Percentiles rank a stretch among this genome's conserved stretches.
phyloP scores from a whole-genome alignment of 2,888 invertebrate genomes.

The Drosophila helvetica region DNA sequence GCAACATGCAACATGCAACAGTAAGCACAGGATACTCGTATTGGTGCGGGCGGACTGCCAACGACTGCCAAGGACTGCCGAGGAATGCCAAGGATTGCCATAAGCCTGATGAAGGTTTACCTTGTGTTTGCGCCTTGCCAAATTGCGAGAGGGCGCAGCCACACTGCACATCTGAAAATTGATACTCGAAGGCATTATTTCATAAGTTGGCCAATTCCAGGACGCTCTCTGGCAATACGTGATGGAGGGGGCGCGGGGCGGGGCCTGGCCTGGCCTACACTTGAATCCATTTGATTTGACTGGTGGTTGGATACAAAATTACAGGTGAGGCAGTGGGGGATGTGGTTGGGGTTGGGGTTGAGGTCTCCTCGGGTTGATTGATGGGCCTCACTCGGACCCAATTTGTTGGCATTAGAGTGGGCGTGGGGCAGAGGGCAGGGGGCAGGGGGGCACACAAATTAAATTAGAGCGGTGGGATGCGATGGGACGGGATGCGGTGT shows the following conservation, averaged over 20 bases:
- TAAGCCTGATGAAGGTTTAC: constrained; percentile 56
- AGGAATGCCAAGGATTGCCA: constrained; percentile 21
- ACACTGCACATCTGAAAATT: constrained; percentile 82
- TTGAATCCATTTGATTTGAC: constrained; percentile 18
- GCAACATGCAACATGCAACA: constrained; percentile 40
- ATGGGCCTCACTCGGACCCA: constrained; percentile 59
- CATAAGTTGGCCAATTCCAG: constrained; percentile 33
- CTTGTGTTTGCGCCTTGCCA: constrained; percentile 81
- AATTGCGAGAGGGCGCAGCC: constrained; percentile 82
- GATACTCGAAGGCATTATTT: constrained; percentile 67
- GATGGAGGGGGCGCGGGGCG: background rate
- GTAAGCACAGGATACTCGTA: constrained; percentile 9
- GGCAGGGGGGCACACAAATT: constrained; percentile 1
- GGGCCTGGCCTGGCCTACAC: background rate
- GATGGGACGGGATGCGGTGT: background rate
- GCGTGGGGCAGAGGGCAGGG: background rate
- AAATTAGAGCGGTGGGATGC: constrained; percentile 2
- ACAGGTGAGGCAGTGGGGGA: constrained; percentile 14
- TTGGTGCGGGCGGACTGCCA: constrained; percentile 34
- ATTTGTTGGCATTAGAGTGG: constrained; percentile 59
- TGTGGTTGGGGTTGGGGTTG: constrained; percentile 6
- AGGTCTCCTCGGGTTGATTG: constrained; percentile 45
- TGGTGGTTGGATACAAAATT: constrained; percentile 9
- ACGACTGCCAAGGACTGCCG: background rate
- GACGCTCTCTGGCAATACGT: constrained; percentile 7